Evolutionary conservation across 2,888 invertebrate genomes (phyloP).

Genomic region (Rhamnusium bicolor): DNA sequence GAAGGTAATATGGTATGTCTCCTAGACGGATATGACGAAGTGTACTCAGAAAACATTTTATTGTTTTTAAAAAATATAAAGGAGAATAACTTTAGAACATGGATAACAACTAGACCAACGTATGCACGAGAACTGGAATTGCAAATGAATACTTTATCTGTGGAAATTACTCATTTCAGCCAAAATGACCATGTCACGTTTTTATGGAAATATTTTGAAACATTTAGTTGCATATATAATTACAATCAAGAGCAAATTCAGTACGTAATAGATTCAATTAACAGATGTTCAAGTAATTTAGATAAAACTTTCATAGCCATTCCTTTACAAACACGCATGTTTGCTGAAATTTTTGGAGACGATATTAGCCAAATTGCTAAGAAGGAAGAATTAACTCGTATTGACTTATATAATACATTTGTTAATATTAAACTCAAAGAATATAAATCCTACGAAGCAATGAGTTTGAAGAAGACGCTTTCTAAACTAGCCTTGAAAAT

Average conservation of each 20-base stretch:
- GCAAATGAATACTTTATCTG: slow-evolving; percentile 4
- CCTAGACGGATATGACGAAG: slow-evolving; percentile 33
- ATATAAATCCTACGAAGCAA: slow-evolving; percentile 30
- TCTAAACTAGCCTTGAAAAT: slow-evolving; percentile 29
- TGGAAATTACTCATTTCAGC: slow-evolving; percentile 22
- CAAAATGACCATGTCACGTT: slow-evolving; percentile 16
- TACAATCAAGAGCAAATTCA: slow-evolving; percentile 19
- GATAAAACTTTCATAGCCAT: slow-evolving; percentile 22
- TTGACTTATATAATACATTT: slow-evolving; percentile 31
- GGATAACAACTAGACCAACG: slow-evolving; percentile 32
- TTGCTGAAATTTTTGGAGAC: slow-evolving; percentile 31
- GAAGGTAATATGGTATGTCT: slow-evolving; percentile 1
- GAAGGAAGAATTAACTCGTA: slow-evolving; percentile 23
- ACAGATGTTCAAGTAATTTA: slow-evolving; percentile 14
- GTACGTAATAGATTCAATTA: slow-evolving; percentile 19
- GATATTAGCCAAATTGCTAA: slow-evolving; percentile 20
- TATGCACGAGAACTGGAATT: slow-evolving; percentile 13
- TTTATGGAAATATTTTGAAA: slow-evolving; percentile 26
- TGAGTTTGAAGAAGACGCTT: slow-evolving; percentile 26
- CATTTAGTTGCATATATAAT: neutral
- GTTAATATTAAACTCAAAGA: slow-evolving; percentile 32
- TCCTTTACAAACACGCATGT: slow-evolving; percentile 33
- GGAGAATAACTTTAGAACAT: neutral
- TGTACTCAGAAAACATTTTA: slow-evolving; percentile 20
- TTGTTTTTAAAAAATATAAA: neutral